Percentiles rank a stretch among this genome's conserved stretches.
These are phyloP conservation scores for Alsophila aescularia DNA, from an alignment of 2,888 invertebrate species.

Conservation along the genomic window DNA sequence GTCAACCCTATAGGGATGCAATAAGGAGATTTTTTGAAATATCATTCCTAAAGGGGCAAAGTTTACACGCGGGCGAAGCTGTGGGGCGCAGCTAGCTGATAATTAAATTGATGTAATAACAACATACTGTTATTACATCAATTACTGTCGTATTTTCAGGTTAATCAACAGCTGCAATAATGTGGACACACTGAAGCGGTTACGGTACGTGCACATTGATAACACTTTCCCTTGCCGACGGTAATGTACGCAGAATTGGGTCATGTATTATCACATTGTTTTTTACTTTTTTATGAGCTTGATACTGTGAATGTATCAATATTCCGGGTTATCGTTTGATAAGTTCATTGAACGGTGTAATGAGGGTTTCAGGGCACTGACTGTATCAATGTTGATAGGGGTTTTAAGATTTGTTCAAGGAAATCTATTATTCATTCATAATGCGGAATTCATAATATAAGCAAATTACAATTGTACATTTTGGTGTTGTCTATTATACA, in stretches of 20 bases:
- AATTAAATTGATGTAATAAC: too few relatives aligned
- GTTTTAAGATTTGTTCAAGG: too few relatives aligned
- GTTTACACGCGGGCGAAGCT: too few relatives aligned
- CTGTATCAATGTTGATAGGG: too few relatives aligned
- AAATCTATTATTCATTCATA: too few relatives aligned
- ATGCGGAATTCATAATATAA: too few relatives aligned
- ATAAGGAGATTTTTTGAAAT: too few relatives aligned
- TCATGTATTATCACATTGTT: constrained; percentile 34
- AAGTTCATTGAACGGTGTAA: neutral
- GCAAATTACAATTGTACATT: too few relatives aligned
- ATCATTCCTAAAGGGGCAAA: too few relatives aligned
- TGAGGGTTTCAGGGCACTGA: neutral
- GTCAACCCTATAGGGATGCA: too few relatives aligned
- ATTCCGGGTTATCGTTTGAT: neutral
- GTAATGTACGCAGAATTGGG: constrained; percentile 27
- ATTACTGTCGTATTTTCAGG: constrained; percentile 23
- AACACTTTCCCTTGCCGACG: constrained; percentile 41
- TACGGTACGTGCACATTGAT: constrained; percentile 84
- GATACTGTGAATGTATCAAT: neutral
- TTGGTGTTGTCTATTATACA: too few relatives aligned
- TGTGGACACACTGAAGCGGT: constrained; percentile 92
- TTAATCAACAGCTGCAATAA: constrained; percentile 92
- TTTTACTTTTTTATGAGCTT: neutral
- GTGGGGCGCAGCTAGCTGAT: too few relatives aligned
- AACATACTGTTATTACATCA: neutral